These are phyloP conservation scores for Carollia perspicillata DNA, from an alignment of 2,113 vertebrate genomes.

Conservation along the genomic window DNA sequence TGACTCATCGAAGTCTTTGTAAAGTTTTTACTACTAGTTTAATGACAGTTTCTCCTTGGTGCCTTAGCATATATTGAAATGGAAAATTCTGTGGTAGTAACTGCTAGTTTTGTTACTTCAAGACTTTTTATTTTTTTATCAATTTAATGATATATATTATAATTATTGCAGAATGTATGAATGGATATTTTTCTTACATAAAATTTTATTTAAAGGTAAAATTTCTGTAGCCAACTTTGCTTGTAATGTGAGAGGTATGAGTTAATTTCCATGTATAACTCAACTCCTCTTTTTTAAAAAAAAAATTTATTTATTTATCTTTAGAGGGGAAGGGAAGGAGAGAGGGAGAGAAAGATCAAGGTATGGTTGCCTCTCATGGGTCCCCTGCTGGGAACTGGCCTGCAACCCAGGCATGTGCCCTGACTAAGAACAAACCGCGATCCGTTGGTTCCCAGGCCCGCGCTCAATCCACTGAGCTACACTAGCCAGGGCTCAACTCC, in stretches of 20 bases:
- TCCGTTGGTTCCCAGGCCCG: no score
- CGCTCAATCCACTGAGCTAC: no score
- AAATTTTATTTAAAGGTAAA: neutral
- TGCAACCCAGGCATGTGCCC: no score
- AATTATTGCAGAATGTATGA: neutral
- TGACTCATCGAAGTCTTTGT: neutral
- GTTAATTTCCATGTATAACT: neutral
- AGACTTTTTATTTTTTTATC: neutral
- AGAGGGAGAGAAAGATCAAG: no score
- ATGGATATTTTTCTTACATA: neutral
- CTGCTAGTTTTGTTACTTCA: neutral
- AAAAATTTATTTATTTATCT: no score
- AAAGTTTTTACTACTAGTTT: neutral
- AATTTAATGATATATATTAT: neutral
- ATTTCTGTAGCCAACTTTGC: neutral
- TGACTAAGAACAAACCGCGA: no score
- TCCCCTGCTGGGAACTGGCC: no score
- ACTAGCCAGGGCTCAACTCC: no score
- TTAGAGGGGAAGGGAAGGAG: no score
- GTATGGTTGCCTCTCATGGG: no score
- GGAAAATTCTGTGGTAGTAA: neutral
- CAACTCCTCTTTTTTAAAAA: neutral
- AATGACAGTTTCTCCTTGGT: conserved; percentile 11
- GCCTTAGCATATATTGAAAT: neutral
- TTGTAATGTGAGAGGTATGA: neutral